Evolutionary conservation across 2,797 vertebrate species (phyloP), one percentile per base, ranked within the genome.

Genomic region (Cirrhinus molitorella): DNA sequence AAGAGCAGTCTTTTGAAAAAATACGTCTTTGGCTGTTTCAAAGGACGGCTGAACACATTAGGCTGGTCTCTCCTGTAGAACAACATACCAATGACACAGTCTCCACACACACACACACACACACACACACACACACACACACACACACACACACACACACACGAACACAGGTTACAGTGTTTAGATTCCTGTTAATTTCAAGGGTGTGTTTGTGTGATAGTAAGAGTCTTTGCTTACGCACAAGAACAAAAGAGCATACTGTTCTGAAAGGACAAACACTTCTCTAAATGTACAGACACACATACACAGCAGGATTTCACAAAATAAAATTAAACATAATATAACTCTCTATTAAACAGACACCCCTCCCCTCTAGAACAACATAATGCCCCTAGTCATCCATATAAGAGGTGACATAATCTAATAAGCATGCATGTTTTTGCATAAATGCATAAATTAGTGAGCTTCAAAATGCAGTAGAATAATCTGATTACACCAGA

Each of bases 341-440:
- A 51, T 67, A 19, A 67, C 47, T 45, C 63, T 80, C 47, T 55
- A 49, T 79, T 57, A 85, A 49, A 59, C 66, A 37, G 61, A 28
- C 74, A 57, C 31, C 11, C 53, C 66, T 76, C 45, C 61, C 19
- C 34, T 80, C 53, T 34, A 51, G 51, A 53, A 57, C 1, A 73
- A 53, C 81, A 61, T 73, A 78, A 80, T 89, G 71, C 51, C 61
- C 47, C 31, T 12, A 72, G 55, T 84, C 68, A 83, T 86, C 68
- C 81, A 79, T 79, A 86, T 87, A 66, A 74, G 63, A 71, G 28
- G 25, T 81, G 85, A 86, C 77, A 86, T 86, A 83, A 89, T 87
- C 80, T 68, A 85, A 86, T 89, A 85, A 70, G 28, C 0, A 21
- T 51, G 66, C 51, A 70, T 86, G 76, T 73, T 79, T 85, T 80